These are phyloP conservation scores for Seira musarum DNA, from an alignment of 2,888 invertebrate species.

Conservation along the genomic window DNA sequence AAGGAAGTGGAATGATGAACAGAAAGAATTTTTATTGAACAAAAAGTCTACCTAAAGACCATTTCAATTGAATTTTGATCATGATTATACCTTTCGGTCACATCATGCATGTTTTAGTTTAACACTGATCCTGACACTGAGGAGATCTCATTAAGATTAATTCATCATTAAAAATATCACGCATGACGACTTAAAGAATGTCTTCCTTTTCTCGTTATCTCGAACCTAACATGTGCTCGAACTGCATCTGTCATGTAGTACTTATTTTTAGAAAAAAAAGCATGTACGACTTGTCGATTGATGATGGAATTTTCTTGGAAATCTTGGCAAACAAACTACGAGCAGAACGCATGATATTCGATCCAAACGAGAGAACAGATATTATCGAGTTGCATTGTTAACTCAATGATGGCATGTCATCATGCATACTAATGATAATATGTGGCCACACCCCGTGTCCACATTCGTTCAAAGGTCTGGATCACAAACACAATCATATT, in stretches of 20 bases:
- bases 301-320: background rate
- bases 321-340: background rate
- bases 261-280: background rate
- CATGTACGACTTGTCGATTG: background rate
- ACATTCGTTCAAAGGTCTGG: background rate
- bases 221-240: background rate
- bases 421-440: background rate
- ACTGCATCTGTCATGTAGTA: background rate
- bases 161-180: background rate
- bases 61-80: background rate
- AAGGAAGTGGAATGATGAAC: too few relatives aligned
- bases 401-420: background rate
- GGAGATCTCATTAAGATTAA: slow-evolving; percentile 57
- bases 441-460: background rate
- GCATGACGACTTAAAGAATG: background rate
- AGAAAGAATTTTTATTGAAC: too few relatives aligned
- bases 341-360: too few relatives aligned
- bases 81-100: background rate
- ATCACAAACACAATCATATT: background rate
- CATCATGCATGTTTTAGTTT: background rate
- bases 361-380: too few relatives aligned
- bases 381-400: background rate
- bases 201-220: background rate
- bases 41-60: too few relatives aligned
- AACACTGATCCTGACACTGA: slow-evolving; percentile 15